Evolutionary conservation across 2,888 invertebrate species (phyloP), one percentile per base, ranked within the genome.

Genomic region (Panopea generosa): DNA sequence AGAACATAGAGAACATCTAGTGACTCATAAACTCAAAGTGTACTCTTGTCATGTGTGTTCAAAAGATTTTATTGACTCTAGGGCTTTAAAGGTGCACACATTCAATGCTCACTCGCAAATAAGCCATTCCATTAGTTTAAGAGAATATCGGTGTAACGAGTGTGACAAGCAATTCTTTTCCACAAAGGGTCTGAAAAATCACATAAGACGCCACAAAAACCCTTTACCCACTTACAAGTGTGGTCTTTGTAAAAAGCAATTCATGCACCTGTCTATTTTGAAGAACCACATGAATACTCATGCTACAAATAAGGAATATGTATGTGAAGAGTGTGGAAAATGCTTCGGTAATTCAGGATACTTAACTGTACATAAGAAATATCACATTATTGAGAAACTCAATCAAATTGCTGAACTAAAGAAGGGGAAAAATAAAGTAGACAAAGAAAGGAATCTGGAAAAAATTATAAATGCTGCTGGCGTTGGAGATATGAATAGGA

Each of bases 81-180:
- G 76, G 22, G 68, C 77, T 2, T 47, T 81, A 9, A 81, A 81
- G 53, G 70, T 81, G 22, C 81, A 81, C 55, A 69, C 61, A 20
- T 81, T 74, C 43, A 81, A 77, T 56, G 77, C 80, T n/a, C 80
- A 81, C 73, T 76, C 75, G n/a, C 71, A 77, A 53, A 74, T 81
- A 11, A 72, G 68, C 1, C 60, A 69, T 22, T 67, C 65, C 16
- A 38, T 72, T 20, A 60, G 69, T n/a, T 29, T 77, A 43, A 68
- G 55, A 22, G 77, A 77, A 55, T 77, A 77, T 18, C 56, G 72
- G 7, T 81, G 81, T 33, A 33, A 68, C 20, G 81, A 77, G 40
- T 81, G 81, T 62, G 55, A 75, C 45, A 81, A 81, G 27, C 72
- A 81, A 33, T 77, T 81, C 50, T 81, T 72, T 40, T 77, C 81